Evolutionary conservation across 2,797 vertebrate genomes (phyloP).

Genomic region (Alauda arvensis): DNA sequence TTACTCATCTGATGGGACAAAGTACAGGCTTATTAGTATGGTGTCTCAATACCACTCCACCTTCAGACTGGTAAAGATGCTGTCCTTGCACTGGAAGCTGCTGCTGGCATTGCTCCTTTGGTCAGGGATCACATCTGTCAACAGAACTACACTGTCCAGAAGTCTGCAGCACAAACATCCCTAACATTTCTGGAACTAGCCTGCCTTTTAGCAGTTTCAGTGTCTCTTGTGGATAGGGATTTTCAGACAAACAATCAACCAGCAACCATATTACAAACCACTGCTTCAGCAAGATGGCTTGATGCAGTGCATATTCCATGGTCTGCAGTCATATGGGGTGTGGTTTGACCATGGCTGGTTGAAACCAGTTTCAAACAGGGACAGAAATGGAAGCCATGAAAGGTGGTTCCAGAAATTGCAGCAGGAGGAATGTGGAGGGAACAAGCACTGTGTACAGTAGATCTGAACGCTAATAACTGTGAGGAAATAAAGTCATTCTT

Average conservation of each 20-base stretch:
- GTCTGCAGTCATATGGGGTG: conserved; percentile 30
- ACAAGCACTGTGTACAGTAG: neutral
- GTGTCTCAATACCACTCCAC: neutral
- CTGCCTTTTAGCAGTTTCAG: conserved; percentile 18
- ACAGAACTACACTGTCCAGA: conserved; percentile 19
- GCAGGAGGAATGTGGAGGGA: neutral
- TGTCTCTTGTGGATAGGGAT: conserved; percentile 37
- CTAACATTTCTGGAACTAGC: neutral
- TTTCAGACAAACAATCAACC: conserved; percentile 39
- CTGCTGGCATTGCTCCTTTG: neutral
- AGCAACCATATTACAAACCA: conserved; percentile 38
- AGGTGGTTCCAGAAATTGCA: conserved; percentile 19
- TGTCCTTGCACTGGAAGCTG: neutral
- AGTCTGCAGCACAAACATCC: conserved; percentile 19
- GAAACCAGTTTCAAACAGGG: neutral
- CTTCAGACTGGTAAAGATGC: neutral
- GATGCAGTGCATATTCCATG: conserved; percentile 12
- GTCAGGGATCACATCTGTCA: neutral
- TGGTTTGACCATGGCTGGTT: conserved; percentile 35
- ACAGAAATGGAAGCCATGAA: neutral
- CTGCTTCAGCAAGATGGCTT: conserved; percentile 34
- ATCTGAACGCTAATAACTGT: conserved; percentile 8
- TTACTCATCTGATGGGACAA: neutral
- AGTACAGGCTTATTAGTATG: neutral
- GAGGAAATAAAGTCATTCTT: conserved; percentile 18